Conservation (phyloP, 2,113 vertebrate species). For the Embiotoca jacksoni region DNA sequence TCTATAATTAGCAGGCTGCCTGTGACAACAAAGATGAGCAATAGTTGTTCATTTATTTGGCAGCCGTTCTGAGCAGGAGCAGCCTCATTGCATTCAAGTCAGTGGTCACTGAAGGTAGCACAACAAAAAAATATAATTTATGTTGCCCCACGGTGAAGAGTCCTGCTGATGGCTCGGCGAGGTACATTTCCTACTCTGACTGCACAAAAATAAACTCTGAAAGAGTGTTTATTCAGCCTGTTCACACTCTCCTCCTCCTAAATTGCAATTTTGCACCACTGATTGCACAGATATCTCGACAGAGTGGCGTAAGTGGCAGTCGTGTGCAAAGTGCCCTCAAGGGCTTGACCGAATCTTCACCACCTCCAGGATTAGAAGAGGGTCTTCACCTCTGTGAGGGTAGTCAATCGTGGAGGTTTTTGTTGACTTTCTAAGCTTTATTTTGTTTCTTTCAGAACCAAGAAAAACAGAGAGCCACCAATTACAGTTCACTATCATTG, state of each 20-base stretch:
- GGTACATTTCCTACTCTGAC: neutral
- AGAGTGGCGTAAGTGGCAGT: constrained; percentile 1
- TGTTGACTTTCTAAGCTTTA: neutral
- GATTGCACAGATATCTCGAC: constrained; percentile 30
- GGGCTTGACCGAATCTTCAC: neutral
- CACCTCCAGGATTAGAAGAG: constrained; percentile 5
- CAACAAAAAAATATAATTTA: constrained; percentile 9
- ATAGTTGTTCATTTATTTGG: constrained; percentile 51
- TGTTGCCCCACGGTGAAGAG: neutral
- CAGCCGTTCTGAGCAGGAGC: constrained; percentile 4
- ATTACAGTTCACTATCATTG: no score
- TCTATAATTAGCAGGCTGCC: constrained; percentile 38
- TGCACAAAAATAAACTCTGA: constrained; percentile 25
- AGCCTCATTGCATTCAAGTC: constrained; percentile 23
- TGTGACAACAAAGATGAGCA: constrained; percentile 62
- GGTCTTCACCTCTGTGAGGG: constrained; percentile 2
- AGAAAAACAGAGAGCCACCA: neutral
- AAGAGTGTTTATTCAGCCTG: neutral
- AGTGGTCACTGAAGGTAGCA: constrained; percentile 42
- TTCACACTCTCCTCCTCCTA: neutral
- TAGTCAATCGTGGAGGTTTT: neutral
- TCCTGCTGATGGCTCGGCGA: neutral
- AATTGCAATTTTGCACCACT: constrained; percentile 18
- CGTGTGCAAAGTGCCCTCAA: neutral
- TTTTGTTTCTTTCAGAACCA: constrained; percentile 4